phyloP scores from a whole-genome alignment of 1,140 invertebrate genomes.

The Hypothenemus hampei region DNA sequence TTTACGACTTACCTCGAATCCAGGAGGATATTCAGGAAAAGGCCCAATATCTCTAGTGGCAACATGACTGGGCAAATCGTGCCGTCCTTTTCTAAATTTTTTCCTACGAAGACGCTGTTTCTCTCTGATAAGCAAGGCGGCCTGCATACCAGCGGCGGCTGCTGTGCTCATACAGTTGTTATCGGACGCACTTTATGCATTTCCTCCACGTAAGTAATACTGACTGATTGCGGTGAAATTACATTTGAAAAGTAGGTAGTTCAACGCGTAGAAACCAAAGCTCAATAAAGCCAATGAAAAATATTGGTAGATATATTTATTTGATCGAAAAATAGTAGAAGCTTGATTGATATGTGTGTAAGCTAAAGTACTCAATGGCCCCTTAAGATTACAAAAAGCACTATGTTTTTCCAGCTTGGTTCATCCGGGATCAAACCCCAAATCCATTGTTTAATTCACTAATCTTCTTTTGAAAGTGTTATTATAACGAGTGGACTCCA shows the following conservation, averaged over 20 bases:
- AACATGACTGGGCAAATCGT: slow-evolving; percentile 77
- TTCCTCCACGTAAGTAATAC: no score
- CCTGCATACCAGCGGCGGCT: slow-evolving; percentile 74
- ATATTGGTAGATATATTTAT: slow-evolving; percentile 5
- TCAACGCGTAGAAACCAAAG: no score
- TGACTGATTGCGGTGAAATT: no score
- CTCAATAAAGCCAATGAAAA: no score
- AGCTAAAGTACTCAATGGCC: slow-evolving; percentile 6
- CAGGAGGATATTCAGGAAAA: slow-evolving; percentile 76
- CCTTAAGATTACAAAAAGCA: slow-evolving; percentile 1
- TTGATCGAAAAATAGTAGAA: slow-evolving; percentile 16
- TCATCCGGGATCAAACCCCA: slow-evolving; percentile 19
- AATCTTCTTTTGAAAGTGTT: neutral
- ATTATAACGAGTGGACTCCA: no score
- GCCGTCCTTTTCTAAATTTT: slow-evolving; percentile 63
- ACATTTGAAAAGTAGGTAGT: no score
- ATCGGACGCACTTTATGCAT: neutral
- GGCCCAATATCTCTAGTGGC: slow-evolving; percentile 77
- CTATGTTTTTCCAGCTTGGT: neutral
- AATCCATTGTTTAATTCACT: slow-evolving; percentile 3
- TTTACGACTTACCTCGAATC: slow-evolving; percentile 40
- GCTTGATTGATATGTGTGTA: slow-evolving; percentile 11
- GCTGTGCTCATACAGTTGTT: slow-evolving; percentile 45
- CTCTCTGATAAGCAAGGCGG: slow-evolving; percentile 81
- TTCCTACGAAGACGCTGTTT: slow-evolving; percentile 76